Evolutionary conservation across 2,113 vertebrate genomes (phyloP), one percentile per base, ranked within the genome.

Genomic region (Loxodonta africana): DNA sequence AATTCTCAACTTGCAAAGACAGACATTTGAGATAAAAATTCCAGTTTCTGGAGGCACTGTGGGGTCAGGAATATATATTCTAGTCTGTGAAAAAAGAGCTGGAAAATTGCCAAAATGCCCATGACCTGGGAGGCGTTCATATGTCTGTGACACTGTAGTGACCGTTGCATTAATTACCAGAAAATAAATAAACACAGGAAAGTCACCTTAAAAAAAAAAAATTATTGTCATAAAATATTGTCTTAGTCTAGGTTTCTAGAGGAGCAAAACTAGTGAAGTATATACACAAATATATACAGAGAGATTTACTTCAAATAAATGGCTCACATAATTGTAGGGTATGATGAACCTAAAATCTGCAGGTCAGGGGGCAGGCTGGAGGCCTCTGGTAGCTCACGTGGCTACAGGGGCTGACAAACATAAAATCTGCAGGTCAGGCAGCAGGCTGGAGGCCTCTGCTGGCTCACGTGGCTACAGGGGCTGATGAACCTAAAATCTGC

Each of bases 41-140:
- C 33, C 26, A 17, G 51, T 41, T 28, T 44, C 4, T 23, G 57
- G 21, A 48, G 44, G 74, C 3, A 12, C 5, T 3, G 23, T 63
- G 33, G 1, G 9, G 11, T 76, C 57, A n/a, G n/a, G 20, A 46
- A n/a, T 15, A 21, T 1, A 15, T 6, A 37, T 30, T 46, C 46
- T 2, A 33, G 85, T 30, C 46, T 8, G 57, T 77, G 23, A 41
- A 69, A 67, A 93, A 46, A 67, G 51, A 82, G 14, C 6, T 33
- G 41, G 30, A 82, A 82, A 41, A 20, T 37, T 30, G 41, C 48
- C 18, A 9, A 7, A 46, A 37, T 51, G 28, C 8, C 1, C 0
- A 0, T 9, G 48, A 62, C 25, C 65, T 23, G 1, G 8, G 37
- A 65, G 53, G 17, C 3, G 1, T 17, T 5, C 4, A 1, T 5